Evolutionary conservation across 1,140 invertebrate species (phyloP), one percentile per base, ranked within the genome.

Genomic region (Bombus sylvicola): DNA sequence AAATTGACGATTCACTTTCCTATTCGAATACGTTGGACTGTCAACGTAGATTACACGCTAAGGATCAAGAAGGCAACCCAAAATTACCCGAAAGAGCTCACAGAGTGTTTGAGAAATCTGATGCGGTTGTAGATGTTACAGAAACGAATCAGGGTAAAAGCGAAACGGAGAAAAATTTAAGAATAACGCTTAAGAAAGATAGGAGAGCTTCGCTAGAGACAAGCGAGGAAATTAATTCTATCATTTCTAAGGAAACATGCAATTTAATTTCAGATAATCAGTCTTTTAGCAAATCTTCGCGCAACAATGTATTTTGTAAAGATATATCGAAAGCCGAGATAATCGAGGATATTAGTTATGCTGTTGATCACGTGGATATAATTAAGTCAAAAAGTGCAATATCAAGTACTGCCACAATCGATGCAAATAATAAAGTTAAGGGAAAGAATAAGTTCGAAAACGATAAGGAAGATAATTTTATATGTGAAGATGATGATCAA

Each of bases 391-490:
- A 85, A 15, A 47, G 76, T 73, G 83, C 83, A 85, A 85, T 85
- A 85, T 53, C 83, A 31, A 80, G 47, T 80, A 85, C 77, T 80
- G 83, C 77, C 77, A 73, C 73, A 85, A 34, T 39, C n/a, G 77
- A 85, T 39, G 57, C 68, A 31, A 80, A 73, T 72, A 73, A 72
- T 73, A 83, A 71, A 80, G 37, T 64, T 85, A 85, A 85, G 68
- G 64, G 13, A 25, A 80, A 66, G 3, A 47, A 31, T n/a, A 80
- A 53, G 10, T 1, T 28, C 0, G 76, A 85, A 3, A 25, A n/a
- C 0, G 41, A 37, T 22, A 53, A 13, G 9, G 68, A 80, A 31
- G 47, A 57, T 41, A 22, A 22, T 62, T 28, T 12, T 12, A 34
- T 22, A 3, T 15, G 41, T 18, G n/a, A 25, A 25, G 28, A 83